Percentiles rank a stretch among this genome's conserved stretches.
These are phyloP conservation scores for Oscheius onirici DNA, from an alignment of 2,888 invertebrate species.

Conservation along the genomic window DNA sequence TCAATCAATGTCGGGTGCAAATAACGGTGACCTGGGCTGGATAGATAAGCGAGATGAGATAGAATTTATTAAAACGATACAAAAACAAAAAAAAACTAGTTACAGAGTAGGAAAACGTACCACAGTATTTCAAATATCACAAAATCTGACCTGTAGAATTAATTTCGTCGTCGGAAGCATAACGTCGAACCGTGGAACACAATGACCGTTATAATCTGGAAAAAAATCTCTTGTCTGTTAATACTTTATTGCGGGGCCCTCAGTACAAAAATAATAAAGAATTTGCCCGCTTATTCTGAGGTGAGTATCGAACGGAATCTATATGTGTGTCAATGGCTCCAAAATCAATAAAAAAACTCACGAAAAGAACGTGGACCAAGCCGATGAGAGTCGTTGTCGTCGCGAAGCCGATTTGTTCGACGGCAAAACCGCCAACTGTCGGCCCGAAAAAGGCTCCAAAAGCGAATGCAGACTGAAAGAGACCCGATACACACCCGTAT, in stretches of 20 bases:
- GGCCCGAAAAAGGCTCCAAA: conserved; percentile 76
- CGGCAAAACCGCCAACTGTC: conserved; percentile 67
- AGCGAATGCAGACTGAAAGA: conserved; percentile 90
- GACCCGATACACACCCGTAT: conserved; percentile 86
- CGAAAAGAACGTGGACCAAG: conserved; percentile 53
- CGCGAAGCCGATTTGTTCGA: conserved; percentile 70
- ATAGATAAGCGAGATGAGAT: background rate
- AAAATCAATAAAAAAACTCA: conserved; percentile 29
- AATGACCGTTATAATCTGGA: conserved; percentile 33
- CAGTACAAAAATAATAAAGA: too few relatives aligned
- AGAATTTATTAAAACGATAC: background rate
- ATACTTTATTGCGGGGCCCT: too few relatives aligned
- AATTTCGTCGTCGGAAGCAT: conserved; percentile 9
- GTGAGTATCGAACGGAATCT: too few relatives aligned
- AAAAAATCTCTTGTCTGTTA: background rate
- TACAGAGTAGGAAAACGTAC: background rate
- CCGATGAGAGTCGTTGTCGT: conserved; percentile 71
- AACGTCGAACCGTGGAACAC: conserved; percentile 26
- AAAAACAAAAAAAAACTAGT: too few relatives aligned
- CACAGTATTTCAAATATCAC: conserved; percentile 23
- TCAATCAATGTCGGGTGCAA: too few relatives aligned
- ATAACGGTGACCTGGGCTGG: background rate
- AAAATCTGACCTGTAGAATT: conserved; percentile 15
- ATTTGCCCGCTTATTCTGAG: too few relatives aligned
- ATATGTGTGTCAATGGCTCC: background rate